Conservation (phyloP, 2,888 invertebrate species). For the Caenorhabditis panamensis region DNA sequence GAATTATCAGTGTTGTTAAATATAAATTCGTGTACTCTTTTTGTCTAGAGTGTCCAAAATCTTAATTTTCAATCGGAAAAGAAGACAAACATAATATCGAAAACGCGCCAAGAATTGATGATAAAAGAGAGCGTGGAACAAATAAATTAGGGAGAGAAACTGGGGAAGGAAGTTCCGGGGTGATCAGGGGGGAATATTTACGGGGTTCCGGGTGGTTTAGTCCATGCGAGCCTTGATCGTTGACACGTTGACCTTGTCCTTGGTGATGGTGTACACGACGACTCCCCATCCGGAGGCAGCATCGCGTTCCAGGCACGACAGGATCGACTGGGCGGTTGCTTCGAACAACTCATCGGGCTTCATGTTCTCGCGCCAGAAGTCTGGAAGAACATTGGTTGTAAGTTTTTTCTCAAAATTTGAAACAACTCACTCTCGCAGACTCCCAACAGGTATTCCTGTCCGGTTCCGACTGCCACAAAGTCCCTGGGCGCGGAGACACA, state of each 20-base stretch:
- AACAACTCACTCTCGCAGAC: slow-evolving; percentile 90
- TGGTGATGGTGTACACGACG: slow-evolving; percentile 86
- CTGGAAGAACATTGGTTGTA: slow-evolving; percentile 84
- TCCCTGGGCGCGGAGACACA: slow-evolving; percentile 86
- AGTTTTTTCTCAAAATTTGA: background rate
- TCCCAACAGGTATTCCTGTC: slow-evolving; percentile 84
- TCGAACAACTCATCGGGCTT: slow-evolving; percentile 95
- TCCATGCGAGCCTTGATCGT: slow-evolving; percentile 80
- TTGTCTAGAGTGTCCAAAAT: too few species aligned
- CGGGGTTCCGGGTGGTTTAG: slow-evolving; percentile 50
- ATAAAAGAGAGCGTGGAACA: slow-evolving; percentile 17
- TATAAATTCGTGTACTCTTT: slow-evolving; percentile 26
- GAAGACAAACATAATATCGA: too few species aligned
- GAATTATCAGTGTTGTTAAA: too few species aligned
- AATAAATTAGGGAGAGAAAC: slow-evolving; percentile 40
- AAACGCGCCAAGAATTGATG: slow-evolving; percentile 11
- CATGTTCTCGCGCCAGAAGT: slow-evolving; percentile 80
- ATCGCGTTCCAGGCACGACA: slow-evolving; percentile 97
- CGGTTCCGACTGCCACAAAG: slow-evolving; percentile 98
- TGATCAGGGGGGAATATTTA: slow-evolving; percentile 4
- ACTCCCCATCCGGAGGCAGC: slow-evolving; percentile 99
- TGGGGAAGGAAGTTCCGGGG: slow-evolving; percentile 2
- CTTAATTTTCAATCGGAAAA: slow-evolving; percentile 23
- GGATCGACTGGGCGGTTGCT: slow-evolving; percentile 92
- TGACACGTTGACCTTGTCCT: slow-evolving; percentile 79